Base-by-base conservation (phyloP, 1,140 invertebrate genomes). In the Megathymus violae region DNA sequence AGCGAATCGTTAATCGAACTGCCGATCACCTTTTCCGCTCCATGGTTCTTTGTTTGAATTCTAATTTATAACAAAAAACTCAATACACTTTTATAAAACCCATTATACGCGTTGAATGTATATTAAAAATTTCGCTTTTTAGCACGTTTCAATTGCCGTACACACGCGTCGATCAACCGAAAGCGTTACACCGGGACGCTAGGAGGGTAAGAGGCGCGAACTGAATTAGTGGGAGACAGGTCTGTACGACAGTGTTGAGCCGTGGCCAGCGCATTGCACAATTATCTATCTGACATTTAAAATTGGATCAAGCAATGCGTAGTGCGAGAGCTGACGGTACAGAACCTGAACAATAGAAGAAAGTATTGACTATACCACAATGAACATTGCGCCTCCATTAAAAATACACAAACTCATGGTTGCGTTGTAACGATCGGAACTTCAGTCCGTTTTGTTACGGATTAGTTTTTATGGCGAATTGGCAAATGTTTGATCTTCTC, bases 281-380 rank as follows among this genome's bases (percentile, higher is more conserved):
- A 85, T 89, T 86, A 87, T 80, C 78, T 82, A 78, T 85, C 83
- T 89, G 87, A 88, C 87, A 89, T 89, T 89, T 89, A 88, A 89
- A 89, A 88, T 88, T 84, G 85, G 86, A 89, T 80, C 86, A 81
- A 72, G 64, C 70, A 67, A 67, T 64, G 66, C 65, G 73, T 68
- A 71, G 67, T 64, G 58, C 43, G 60, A 58, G 48, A 38, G 41
- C 22, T 65, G 60, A 51, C 58, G 54, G 64, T 27, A 34, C 64
- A 67, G 60, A 56, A 38, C 38, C 56, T 27, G 44, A 43, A 51
- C 15, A 60, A 54, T 43, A 62, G 44, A 5, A 22, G 27, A 31
- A 58, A 41, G 41, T 58, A 58, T 46, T 58, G 52, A 34, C 52
- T 54, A 43, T 19, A 27, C 19, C 3, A 9, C 7, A n/a, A 1